Percentiles rank a stretch among this genome's conserved stretches.
phyloP scores from a whole-genome alignment of 2,113 vertebrate species.

The Mobula birostris region DNA sequence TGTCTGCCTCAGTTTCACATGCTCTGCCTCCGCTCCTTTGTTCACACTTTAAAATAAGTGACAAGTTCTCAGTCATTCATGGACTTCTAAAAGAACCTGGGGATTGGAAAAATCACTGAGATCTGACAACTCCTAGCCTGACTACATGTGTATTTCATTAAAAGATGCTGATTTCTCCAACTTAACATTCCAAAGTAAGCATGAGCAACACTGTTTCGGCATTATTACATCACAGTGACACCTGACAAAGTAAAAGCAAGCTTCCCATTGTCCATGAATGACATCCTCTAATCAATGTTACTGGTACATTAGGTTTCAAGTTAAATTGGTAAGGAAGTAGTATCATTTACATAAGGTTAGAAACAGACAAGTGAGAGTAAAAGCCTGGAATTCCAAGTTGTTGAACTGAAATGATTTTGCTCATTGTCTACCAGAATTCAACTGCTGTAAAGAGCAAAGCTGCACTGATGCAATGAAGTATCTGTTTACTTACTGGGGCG shows the following conservation, averaged over 20 bases:
- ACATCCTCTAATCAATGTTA: neutral
- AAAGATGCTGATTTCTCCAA: neutral
- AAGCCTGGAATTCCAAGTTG: neutral
- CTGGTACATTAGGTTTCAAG: neutral
- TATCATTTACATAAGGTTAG: neutral
- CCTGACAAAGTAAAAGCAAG: neutral
- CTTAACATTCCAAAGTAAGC: neutral
- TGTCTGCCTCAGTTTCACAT: too few relatives aligned
- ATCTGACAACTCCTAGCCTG: neutral
- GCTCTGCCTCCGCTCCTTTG: too few relatives aligned
- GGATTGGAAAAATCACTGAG: too few relatives aligned
- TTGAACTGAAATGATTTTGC: neutral
- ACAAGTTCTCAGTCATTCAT: too few relatives aligned
- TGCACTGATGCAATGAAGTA: neutral
- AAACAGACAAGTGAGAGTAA: neutral
- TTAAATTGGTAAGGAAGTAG: neutral
- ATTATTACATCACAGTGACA: neutral
- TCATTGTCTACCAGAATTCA: neutral
- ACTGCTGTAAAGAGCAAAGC: neutral
- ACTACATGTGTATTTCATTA: neutral
- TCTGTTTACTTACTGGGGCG: slow-evolving; percentile 70
- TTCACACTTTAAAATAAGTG: too few relatives aligned
- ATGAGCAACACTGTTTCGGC: neutral
- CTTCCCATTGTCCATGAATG: neutral
- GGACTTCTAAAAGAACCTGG: too few relatives aligned